These are phyloP conservation scores for Phengaris alcon DNA, from an alignment of 2,888 invertebrate genomes.

Conservation along the genomic window DNA sequence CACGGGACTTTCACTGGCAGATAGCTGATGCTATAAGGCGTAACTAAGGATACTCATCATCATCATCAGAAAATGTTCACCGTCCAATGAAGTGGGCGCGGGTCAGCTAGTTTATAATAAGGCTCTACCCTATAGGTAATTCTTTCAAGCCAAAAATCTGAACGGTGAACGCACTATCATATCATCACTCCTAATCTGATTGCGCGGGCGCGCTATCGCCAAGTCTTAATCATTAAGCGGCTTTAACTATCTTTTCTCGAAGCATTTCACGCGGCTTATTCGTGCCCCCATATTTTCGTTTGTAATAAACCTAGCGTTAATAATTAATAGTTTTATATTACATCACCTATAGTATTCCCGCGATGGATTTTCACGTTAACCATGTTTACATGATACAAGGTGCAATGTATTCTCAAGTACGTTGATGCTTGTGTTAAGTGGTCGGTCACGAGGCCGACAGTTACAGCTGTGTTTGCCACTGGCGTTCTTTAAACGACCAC, in stretches of 20 bases:
- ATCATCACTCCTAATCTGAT: background rate
- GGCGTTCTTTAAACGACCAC: background rate
- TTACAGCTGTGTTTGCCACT: slow-evolving; percentile 16
- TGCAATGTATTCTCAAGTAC: slow-evolving; percentile 10
- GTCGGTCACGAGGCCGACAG: slow-evolving; percentile 12
- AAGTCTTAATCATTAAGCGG: too few relatives aligned
- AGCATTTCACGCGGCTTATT: too few relatives aligned
- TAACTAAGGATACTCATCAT: too few relatives aligned
- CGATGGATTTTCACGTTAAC: slow-evolving; percentile 9
- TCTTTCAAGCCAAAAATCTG: background rate
- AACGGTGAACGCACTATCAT: background rate
- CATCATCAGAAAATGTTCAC: too few relatives aligned
- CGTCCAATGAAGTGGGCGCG: too few relatives aligned
- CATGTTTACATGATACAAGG: background rate
- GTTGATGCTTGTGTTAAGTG: slow-evolving; percentile 9
- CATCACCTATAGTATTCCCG: background rate
- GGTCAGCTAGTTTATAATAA: background rate
- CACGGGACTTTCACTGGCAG: too few relatives aligned
- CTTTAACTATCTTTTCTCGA: too few relatives aligned
- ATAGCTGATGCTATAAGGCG: too few relatives aligned
- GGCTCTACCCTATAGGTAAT: background rate
- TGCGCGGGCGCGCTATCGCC: too few relatives aligned
- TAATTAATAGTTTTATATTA: background rate
- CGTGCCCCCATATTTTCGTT: too few relatives aligned
- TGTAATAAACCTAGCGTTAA: too few relatives aligned